Base-by-base conservation (phyloP, 2,888 invertebrate species). In the Dryobota labecula region DNA sequence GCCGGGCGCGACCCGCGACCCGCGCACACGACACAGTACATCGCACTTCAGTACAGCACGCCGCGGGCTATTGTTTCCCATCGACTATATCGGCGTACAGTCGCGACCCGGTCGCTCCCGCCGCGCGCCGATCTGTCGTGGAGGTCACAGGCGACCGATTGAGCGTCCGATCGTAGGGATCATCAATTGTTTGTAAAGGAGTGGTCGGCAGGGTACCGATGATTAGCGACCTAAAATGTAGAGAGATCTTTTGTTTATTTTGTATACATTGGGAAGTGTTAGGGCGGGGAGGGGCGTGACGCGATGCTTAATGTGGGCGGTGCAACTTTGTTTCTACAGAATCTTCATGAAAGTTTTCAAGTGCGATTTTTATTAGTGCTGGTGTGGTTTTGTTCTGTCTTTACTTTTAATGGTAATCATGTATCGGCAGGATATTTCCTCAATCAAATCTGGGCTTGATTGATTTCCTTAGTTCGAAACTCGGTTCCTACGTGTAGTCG, bases 221-320 rank as follows among this genome's bases (percentile, higher is more conserved):
- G 13, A 49, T 36, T 30, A 30, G 20, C 6, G 7, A 51, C 24
- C 33, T 8, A n/a, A 20, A 41, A n/a, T 18, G 1, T 30, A 38
- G 13, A 24, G 4, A 20, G 5, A 43, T 33, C 3, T 6, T 51
- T 15, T 15, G 2, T 4, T 2, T 27, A 2, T 45, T 47, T 38
- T 27, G n/a, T 24, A 30, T 36, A 30, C 30, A 41, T 75, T 60
- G 0, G 8, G 8, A 54, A 45, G 8, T 62, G 11, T 47, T 61
- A 53, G 70, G 70, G 70, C 33, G 63, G 63, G 54, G 6, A 49
- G 38, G 45, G 54, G 71, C 60, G 65, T 65, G 24, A 18, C 47
- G 13, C 33, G 27, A 18, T 20, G 27, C 33, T 43, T 24, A n/a
- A 38, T 51, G 51, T 65, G 71, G 60, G 76, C 54, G 64, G 76